Percentiles rank a stretch among this genome's conserved stretches.
Evolutionary conservation across 2,113 vertebrate species (phyloP).

Genomic region (Amblyornis subalaris): DNA sequence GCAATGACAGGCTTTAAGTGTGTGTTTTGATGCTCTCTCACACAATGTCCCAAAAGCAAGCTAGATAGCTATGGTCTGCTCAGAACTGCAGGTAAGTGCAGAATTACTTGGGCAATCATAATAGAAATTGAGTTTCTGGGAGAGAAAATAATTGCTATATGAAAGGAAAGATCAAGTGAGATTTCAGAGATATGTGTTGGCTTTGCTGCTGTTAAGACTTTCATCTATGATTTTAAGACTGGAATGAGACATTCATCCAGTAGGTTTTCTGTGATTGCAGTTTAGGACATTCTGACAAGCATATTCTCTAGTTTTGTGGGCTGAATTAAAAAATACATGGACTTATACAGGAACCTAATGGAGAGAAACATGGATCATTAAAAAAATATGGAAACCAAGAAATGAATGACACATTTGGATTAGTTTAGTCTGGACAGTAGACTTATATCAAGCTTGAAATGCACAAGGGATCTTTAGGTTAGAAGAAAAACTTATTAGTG

Average conservation of each 20-base stretch:
- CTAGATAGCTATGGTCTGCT: neutral
- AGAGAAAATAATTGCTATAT: neutral
- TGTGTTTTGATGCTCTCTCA: neutral
- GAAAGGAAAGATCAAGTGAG: neutral
- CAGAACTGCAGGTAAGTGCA: neutral
- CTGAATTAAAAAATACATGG: neutral
- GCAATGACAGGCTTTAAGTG: neutral
- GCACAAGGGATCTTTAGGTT: neutral
- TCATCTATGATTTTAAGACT: neutral
- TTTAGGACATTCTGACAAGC: neutral
- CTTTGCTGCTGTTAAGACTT: neutral
- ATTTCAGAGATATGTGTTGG: neutral
- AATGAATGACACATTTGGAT: neutral
- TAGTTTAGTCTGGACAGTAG: neutral
- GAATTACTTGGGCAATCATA: neutral
- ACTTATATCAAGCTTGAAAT: neutral
- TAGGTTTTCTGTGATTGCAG: neutral
- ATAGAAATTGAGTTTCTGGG: neutral
- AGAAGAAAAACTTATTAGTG: neutral
- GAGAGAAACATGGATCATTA: neutral
- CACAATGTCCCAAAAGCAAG: neutral
- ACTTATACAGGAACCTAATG: neutral
- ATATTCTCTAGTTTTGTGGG: neutral
- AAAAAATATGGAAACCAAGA: neutral
- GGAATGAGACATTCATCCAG: neutral